A percentile compares a stretch with the other conserved stretches of the same genome.
Evolutionary conservation across 2,797 vertebrate genomes (phyloP).

Genomic region (Typhlichthys subterraneus): DNA sequence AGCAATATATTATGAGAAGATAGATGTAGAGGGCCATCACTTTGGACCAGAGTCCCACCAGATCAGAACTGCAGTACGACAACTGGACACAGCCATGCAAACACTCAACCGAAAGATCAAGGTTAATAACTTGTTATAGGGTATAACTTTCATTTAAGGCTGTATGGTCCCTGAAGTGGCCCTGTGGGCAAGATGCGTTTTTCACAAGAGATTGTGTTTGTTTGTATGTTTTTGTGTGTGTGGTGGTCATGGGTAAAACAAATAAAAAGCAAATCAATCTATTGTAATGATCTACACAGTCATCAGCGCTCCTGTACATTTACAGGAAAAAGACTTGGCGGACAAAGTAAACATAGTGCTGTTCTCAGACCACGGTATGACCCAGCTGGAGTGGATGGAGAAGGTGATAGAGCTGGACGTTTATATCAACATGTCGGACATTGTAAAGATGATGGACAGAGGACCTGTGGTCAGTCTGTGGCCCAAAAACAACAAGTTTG

Average conservation of each 20-base stretch:
- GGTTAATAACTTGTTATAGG: slow-evolving; percentile 51
- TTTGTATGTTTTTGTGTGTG: no score
- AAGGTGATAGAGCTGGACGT: slow-evolving; percentile 89
- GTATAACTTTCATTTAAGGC: not conserved
- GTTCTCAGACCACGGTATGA: slow-evolving; percentile 97
- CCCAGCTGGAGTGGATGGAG: slow-evolving; percentile 87
- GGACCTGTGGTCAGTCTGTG: slow-evolving; percentile 92
- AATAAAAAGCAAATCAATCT: no score
- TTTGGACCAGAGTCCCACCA: slow-evolving; percentile 85
- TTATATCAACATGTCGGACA: slow-evolving; percentile 81
- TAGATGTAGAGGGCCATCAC: slow-evolving; percentile 93
- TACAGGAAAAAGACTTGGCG: slow-evolving; percentile 82
- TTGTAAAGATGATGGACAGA: slow-evolving; percentile 88
- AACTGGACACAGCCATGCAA: slow-evolving; percentile 83
- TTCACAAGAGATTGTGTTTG: no score
- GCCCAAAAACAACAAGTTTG: slow-evolving; percentile 77
- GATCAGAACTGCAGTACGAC: slow-evolving; percentile 75
- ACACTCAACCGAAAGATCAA: slow-evolving; percentile 83
- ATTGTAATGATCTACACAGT: not conserved
- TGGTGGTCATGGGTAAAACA: no score
- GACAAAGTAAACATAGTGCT: slow-evolving; percentile 85
- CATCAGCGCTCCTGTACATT: slow-evolving; percentile 14
- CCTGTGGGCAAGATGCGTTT: no score
- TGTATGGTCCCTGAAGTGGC: not conserved
- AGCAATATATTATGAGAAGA: slow-evolving; percentile 89